phyloP scores from a whole-genome alignment of 1,140 invertebrate species.

The Diorhabda elongata region DNA sequence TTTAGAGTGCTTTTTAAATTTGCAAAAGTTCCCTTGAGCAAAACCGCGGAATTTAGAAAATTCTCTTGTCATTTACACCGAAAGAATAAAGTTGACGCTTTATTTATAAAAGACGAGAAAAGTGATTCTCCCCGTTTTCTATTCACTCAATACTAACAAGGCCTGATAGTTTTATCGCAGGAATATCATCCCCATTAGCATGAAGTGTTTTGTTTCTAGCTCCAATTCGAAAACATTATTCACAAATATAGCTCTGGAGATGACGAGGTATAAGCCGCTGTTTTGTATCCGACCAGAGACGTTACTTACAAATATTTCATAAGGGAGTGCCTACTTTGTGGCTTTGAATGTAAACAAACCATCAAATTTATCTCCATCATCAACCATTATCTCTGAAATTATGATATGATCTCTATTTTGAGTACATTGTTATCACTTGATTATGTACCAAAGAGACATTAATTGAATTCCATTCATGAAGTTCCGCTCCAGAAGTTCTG shows the following conservation, averaged over 20 bases:
- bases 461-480: no score
- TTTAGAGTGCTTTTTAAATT: background rate
- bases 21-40: background rate
- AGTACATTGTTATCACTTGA: no score
- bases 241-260: background rate
- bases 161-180: background rate
- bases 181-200: background rate
- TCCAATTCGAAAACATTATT: background rate
- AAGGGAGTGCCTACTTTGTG: no score
- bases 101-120: slow-evolving; percentile 1
- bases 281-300: background rate
- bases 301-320: background rate
- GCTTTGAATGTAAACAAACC: no score
- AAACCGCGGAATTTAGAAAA: background rate
- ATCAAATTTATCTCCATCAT: no score
- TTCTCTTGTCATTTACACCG: background rate
- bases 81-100: background rate
- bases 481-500: no score
- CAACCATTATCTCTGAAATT: no score
- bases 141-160: background rate
- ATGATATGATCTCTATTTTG: no score
- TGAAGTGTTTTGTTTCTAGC: background rate
- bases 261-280: background rate
- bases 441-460: no score
- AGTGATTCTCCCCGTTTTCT: background rate